Percentiles rank a stretch among this genome's conserved stretches.
phyloP scores from a whole-genome alignment of 53 echinoderm and acorn worm genomes.

The Echinarachnius parma region DNA sequence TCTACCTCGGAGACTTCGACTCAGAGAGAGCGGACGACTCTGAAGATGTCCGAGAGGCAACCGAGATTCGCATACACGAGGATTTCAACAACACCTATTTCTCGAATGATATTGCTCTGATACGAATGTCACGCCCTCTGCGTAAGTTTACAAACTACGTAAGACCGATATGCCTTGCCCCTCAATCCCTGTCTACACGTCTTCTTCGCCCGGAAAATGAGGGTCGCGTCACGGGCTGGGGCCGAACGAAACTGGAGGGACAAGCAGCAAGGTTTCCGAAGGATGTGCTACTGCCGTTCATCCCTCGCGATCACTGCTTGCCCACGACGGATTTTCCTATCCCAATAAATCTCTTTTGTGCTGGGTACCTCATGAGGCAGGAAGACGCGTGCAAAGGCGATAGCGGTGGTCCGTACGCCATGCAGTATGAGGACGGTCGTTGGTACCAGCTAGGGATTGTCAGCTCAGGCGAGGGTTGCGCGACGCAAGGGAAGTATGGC shows the following conservation, averaged over 20 bases:
- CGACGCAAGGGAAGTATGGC: constrained; percentile 62
- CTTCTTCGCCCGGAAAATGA: constrained; percentile 10
- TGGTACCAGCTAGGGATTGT: constrained; percentile 63
- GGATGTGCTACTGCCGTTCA: constrained; percentile 56
- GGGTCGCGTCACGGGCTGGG: constrained; percentile 60
- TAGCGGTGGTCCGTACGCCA: constrained; percentile 69
- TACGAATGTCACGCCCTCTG: constrained; percentile 25
- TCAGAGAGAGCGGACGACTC: constrained; percentile 17
- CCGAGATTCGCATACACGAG: constrained; percentile 15
- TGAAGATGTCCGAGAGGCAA: constrained; percentile 19
- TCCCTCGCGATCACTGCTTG: constrained; percentile 13
- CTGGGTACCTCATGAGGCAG: constrained; percentile 49
- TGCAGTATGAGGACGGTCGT: constrained; percentile 35
- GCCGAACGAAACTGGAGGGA: constrained; percentile 43
- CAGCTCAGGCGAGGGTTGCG: constrained; percentile 82
- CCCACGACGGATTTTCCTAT: constrained; percentile 23
- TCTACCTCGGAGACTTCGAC: constrained; percentile 65
- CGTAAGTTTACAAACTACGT: constrained; percentile 46
- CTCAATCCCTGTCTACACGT: background rate
- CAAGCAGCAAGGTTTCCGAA: constrained; percentile 40
- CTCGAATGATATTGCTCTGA: constrained; percentile 60
- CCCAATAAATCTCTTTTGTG: constrained; percentile 71
- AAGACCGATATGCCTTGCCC: constrained; percentile 63
- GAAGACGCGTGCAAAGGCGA: constrained; percentile 75
- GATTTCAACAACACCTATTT: constrained; percentile 19